Conservation (phyloP, 2,888 invertebrate genomes). For the Hypolimnas misippus region DNA sequence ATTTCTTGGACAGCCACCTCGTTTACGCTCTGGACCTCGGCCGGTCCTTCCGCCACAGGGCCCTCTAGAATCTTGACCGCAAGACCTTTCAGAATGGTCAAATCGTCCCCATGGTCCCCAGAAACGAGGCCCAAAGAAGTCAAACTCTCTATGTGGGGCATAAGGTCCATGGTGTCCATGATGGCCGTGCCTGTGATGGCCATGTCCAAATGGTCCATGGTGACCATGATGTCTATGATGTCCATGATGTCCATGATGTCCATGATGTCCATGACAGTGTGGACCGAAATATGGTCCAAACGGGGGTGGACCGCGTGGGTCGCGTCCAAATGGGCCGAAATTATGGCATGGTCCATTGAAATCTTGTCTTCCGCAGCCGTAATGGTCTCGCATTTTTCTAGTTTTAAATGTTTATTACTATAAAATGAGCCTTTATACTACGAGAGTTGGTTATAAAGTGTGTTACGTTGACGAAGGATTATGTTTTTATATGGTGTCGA, state of each 20-base stretch:
- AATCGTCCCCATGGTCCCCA: constrained; percentile 16
- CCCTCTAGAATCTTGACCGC: constrained; percentile 1
- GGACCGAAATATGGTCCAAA: neutral
- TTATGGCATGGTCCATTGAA: neutral
- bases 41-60: constrained; percentile 15
- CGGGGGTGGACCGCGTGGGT: neutral
- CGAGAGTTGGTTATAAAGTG: constrained; percentile 10
- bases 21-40: constrained; percentile 4
- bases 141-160: constrained; percentile 21
- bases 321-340: neutral
- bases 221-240: constrained; percentile 13
- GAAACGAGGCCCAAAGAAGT: constrained; percentile 14
- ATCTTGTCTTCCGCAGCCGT: neutral
- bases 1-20: constrained; percentile 6
- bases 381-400: constrained; percentile 20
- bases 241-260: constrained; percentile 12
- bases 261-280: constrained; percentile 15
- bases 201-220: constrained; percentile 27
- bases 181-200: constrained; percentile 13
- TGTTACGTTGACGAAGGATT: neutral
- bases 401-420: neutral
- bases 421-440: neutral
- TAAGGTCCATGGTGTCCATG: constrained; percentile 27
- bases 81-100: neutral
- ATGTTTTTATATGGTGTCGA: constrained; percentile 22